Base-by-base conservation (phyloP, 92 coral and sea anemone species). In the Porites lobata region DNA sequence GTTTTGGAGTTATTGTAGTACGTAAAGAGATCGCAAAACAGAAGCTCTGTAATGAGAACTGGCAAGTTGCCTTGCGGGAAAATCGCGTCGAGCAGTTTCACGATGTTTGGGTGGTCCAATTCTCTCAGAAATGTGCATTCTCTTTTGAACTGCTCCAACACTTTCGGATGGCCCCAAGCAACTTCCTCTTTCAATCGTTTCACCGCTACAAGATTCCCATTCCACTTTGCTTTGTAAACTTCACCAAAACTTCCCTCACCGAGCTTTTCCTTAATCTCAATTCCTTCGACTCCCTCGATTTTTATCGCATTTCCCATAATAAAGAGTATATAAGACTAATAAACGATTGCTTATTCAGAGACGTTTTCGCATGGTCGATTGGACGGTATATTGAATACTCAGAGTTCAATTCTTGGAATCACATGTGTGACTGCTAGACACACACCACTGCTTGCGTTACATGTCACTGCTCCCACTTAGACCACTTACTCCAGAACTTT, bases 221-320 rank as follows among this genome's bases (percentile, higher is more conserved):
- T 81, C 93, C 93, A 86, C 59, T 90, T 84, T 2, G 79, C 93
- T 51, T 85, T 79, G 86, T 78, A 85, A 10, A 90, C 93, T 8
- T 72, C 82, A 29, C 93, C 93, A 18, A 29, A 85, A 66, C 93
- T 85, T 12, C 93, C 93, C 24, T 24, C 32, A 17, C 93, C 93
- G 14, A 90, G 73, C 21, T 72, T 71, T 61, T 29, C 61, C 51
- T 72, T 83, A 72, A 83, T 72, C 62, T 83, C 87, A 59, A 83
- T 29, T 57, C 87, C 87, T 47, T 83, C 79, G 20, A 83, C 63
- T 54, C 87, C 87, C 50, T 71, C 87, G 21, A 83, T 72, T 83
- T 58, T 73, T n/a, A 83, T 20, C 6, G 87, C 43, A 62, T 83
- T 83, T 21, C 87, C 87, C 87, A 83, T 83, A 9, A 56, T 65